Conservation (phyloP, 2,113 vertebrate genomes). For the Peucedramus taeniatus region DNA sequence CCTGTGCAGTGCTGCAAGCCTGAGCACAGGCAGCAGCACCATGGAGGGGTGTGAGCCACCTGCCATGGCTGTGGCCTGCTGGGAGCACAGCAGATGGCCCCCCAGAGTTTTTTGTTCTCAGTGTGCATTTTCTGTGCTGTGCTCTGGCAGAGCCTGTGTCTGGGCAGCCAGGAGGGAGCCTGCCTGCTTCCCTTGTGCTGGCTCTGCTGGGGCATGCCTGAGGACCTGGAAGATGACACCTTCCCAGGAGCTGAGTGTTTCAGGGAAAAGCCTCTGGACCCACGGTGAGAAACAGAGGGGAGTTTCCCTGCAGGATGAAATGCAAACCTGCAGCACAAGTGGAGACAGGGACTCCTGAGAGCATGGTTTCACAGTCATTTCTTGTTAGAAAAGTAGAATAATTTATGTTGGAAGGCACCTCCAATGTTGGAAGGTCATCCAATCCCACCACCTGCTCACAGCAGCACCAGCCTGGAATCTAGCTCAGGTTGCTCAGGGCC, state of each 20-base stretch:
- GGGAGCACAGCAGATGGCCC: not conserved
- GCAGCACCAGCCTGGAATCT: not conserved
- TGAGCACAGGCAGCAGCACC: not conserved
- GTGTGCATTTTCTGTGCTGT: not conserved
- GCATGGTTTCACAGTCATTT: not conserved
- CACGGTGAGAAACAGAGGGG: not conserved
- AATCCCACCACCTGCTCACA: conserved; percentile 2
- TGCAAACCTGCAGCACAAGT: not conserved
- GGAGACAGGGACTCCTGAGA: not conserved
- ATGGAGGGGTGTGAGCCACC: accelerated
- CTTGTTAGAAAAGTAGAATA: not conserved
- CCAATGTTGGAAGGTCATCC: not conserved
- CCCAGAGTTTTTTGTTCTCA: conserved; percentile 4
- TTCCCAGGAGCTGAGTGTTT: not conserved
- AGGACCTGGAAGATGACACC: not conserved
- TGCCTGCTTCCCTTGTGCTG: not conserved
- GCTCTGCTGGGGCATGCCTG: not conserved
- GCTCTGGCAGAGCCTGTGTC: not conserved
- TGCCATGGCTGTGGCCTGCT: accelerated
- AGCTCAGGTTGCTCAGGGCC: not conserved
- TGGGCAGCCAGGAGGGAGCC: not conserved
- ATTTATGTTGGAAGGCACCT: not conserved
- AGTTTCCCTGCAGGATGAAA: not conserved
- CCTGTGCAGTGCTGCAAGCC: not conserved
- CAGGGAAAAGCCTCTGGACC: not conserved